Evolutionary conservation across 2,888 invertebrate genomes (phyloP), one percentile per base, ranked within the genome.

Genomic region (Rhogogaster chlorosoma): DNA sequence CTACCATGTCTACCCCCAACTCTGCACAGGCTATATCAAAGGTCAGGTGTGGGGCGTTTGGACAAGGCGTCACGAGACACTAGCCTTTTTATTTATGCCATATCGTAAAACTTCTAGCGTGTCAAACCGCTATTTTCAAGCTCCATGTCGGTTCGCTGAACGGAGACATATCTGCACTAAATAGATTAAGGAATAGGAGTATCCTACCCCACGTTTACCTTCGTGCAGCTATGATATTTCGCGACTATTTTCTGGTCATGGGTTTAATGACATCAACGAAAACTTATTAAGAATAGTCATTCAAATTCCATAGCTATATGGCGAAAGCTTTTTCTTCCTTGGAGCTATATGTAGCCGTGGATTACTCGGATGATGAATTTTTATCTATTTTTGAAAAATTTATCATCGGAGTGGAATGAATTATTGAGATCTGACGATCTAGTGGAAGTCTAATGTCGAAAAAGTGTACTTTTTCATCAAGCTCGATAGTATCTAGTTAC

Each of bases 61-160:
- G 92, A 91, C 92, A 91, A 88, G 90, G 90, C 91, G 91, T 92
- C 92, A 91, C 91, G 92, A 91, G 91, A 89, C 89, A 91, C 91
- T 91, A 92, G 91, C 91, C 90, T 89, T 89, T 89, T 93, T 92
- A 93, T 93, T 93, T 93, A 92, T 92, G 90, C 87, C 89, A 89
- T 89, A 90, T 91, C 92, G 91, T 93, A 92, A 93, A 92, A 92
- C 92, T 92, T 92, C 91, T 92, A 89, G 92, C 92, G 92, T 92
- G 92, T 89, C 89, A 89, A 88, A 89, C 87, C 89, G 89, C 90
- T 88, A 90, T 92, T 90, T 89, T 89, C 88, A 42, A 80, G 32
- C 18, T 61, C 57, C 36, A 29, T 38, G 15, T 61, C 80, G 61
- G 38, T 61, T 80, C 80, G 80, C 38, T 61, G 80, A 77, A 77